phyloP scores from a whole-genome alignment of 2,888 invertebrate species.

The Hofmannophila pseudospretella region DNA sequence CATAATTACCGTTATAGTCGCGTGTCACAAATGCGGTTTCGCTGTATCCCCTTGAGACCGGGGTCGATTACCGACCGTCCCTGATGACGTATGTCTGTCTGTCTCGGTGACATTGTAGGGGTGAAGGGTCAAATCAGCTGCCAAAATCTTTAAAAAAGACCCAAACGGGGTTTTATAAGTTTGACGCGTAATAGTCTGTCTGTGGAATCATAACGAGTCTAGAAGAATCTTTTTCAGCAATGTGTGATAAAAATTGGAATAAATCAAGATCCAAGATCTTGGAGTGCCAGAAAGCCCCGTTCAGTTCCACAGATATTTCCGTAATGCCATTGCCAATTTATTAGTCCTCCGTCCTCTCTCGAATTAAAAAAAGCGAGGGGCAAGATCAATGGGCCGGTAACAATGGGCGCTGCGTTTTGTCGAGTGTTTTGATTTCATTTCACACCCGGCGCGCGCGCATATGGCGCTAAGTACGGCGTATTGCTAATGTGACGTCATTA shows the following conservation, averaged over 20 bases:
- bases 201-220: too few relatives aligned
- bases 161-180: too few relatives aligned
- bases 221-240: too few relatives aligned
- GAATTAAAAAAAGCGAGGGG: too few relatives aligned
- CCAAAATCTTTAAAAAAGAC: too few relatives aligned
- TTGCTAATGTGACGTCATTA: not conserved
- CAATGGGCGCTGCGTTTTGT: constrained; percentile 20
- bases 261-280: too few relatives aligned
- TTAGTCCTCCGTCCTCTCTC: too few relatives aligned
- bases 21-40: constrained; percentile 44
- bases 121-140: not conserved
- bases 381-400: constrained; percentile 17
- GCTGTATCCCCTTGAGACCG: constrained; percentile 38
- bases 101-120: constrained; percentile 13
- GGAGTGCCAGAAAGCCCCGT: too few relatives aligned
- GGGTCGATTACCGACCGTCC: constrained; percentile 30
- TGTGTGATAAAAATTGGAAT: too few relatives aligned
- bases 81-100: constrained; percentile 20
- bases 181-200: too few relatives aligned
- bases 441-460: constrained; percentile 25
- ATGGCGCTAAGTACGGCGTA: constrained; percentile 14
- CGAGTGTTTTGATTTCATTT: constrained; percentile 26
- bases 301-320: too few relatives aligned
- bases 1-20: constrained; percentile 13
- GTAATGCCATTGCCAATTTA: too few relatives aligned